Conservation (phyloP, 1,140 invertebrate species). For the Heliothis virescens region DNA sequence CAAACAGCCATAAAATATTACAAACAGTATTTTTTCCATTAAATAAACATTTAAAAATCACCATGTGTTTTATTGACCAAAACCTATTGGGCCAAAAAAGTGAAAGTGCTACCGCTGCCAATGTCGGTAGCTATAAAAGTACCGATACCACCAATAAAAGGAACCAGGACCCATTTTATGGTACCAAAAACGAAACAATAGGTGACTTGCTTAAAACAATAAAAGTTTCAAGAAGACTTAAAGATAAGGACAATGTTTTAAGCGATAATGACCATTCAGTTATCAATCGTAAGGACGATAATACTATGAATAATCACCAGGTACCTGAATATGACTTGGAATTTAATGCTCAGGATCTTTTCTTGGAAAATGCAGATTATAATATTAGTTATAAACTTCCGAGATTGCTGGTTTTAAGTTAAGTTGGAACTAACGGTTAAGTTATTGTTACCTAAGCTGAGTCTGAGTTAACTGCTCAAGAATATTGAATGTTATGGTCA, state of each 20-base stretch:
- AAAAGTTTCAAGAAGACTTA: slow-evolving; percentile 33
- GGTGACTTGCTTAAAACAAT: slow-evolving; percentile 39
- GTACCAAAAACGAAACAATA: slow-evolving; percentile 13
- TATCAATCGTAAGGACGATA: not conserved
- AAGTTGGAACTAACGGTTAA: not conserved
- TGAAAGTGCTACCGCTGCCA: slow-evolving; percentile 29
- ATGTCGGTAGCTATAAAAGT: not conserved
- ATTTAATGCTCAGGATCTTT: not conserved
- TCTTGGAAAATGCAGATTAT: slow-evolving; percentile 11
- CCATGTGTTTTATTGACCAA: slow-evolving; percentile 33
- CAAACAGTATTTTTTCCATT: not conserved
- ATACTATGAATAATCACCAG: not conserved
- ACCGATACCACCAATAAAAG: slow-evolving; percentile 18
- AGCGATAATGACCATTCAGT: slow-evolving; percentile 23
- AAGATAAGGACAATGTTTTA: not conserved
- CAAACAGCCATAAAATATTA: not conserved
- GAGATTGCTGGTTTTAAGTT: slow-evolving; percentile 11
- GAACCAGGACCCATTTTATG: slow-evolving; percentile 26
- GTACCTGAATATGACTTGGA: not conserved
- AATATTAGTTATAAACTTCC: slow-evolving; percentile 1
- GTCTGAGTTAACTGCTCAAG: not conserved
- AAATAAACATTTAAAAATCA: slow-evolving; percentile 34
- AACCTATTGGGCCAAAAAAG: not conserved
- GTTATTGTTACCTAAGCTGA: not conserved
- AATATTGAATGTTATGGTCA: too few relatives aligned